Evolutionary conservation across 2,888 invertebrate genomes (phyloP), one percentile per base, ranked within the genome.

Genomic region (Notocelia uddmanniana): DNA sequence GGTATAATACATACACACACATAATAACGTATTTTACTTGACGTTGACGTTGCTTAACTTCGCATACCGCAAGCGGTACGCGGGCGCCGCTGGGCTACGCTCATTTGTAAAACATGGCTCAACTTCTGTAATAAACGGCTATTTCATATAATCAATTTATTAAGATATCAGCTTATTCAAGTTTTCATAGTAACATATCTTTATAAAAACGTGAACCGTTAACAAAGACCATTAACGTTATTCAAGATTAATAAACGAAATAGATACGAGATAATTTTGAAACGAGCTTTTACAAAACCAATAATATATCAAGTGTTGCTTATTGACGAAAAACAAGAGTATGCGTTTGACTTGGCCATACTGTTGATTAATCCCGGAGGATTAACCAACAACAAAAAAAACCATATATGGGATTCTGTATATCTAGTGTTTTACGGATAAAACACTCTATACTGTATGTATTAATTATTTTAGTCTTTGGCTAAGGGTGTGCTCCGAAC

Each of bases 401-500:
- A n/a, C n/a, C n/a, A n/a, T n/a, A n/a, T n/a, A n/a, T n/a, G n/a
- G n/a, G n/a, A n/a, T n/a, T n/a, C n/a, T n/a, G n/a, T n/a, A n/a
- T n/a, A n/a, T n/a, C n/a, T n/a, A n/a, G n/a, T n/a, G n/a, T n/a
- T n/a, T n/a, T n/a, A n/a, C n/a, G n/a, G n/a, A n/a, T n/a, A n/a
- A 26, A 50, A 2, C 18, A 15, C 1, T 8, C 9, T 9, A 18
- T 41, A 45, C 26, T 13, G 11, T 69, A 55, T 63, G 54, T 18
- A 19, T 26, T 48, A 57, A 69, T 63, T 45, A 57, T 26, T 19
- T 31, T 34, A 34, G n/a, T 41, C 41, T 54, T 41, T 41, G 60
- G 2, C 41, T 21, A 19, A 67, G 66, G 59, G 71, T 23, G 66
- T 59, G 66, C 45, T 60, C 37, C 48, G 31, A 70, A 45, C 50